Percentiles rank a stretch among this genome's conserved stretches.
phyloP scores from a whole-genome alignment of 1,140 invertebrate species.

The Apis cerana region DNA sequence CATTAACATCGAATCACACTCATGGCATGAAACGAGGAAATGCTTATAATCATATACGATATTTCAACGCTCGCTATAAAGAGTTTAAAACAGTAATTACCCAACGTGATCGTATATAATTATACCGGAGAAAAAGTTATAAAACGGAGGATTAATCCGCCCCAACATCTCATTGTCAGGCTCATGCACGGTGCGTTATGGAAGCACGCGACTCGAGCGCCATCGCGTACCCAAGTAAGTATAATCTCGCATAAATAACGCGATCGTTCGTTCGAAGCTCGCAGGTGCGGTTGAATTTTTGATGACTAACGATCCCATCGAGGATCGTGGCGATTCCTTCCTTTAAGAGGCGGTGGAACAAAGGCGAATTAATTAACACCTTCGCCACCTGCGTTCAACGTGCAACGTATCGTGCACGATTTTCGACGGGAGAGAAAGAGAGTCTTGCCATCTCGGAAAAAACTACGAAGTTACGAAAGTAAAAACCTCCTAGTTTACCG shows the following conservation, averaged over 20 bases:
- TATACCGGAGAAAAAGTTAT: not conserved
- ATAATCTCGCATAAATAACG: conserved; percentile 45
- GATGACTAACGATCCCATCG: conserved; percentile 63
- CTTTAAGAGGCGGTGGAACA: conserved; percentile 58
- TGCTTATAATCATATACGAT: too few species aligned
- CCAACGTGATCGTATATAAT: too few species aligned
- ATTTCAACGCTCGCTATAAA: too few species aligned
- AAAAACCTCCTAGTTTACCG: not conserved
- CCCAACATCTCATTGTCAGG: not conserved
- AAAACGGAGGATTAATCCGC: not conserved
- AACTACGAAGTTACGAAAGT: conserved; percentile 1
- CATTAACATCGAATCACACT: too few species aligned
- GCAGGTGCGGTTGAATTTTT: conserved; percentile 62
- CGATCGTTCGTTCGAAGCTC: conserved; percentile 7
- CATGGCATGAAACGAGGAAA: too few species aligned
- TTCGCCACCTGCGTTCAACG: conserved; percentile 55
- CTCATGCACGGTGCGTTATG: not conserved
- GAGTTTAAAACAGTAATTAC: too few species aligned
- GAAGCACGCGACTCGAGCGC: conserved; percentile 15
- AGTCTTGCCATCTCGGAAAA: not conserved
- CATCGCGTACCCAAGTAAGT: not conserved
- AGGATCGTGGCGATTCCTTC: conserved; percentile 43
- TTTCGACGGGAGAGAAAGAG: not conserved
- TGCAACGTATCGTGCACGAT: not conserved
- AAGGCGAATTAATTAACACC: conserved; percentile 66